Percentiles rank a stretch among this genome's conserved stretches.
Conservation (phyloP, 2,888 invertebrate genomes). For the Dastarcus helophoroides region DNA sequence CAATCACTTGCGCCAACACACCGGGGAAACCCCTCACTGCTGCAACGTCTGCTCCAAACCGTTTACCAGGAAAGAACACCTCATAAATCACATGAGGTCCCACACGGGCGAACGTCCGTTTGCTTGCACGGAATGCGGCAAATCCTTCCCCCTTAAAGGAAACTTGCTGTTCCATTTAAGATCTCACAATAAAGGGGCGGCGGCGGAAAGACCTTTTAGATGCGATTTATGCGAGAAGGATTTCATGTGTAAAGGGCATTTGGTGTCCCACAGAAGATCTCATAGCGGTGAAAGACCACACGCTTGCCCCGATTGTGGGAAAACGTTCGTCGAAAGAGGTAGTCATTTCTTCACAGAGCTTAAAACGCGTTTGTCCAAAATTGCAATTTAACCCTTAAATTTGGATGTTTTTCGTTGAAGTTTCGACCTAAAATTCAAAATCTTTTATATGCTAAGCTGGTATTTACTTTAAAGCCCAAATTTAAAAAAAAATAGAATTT, state of each 20-base stretch:
- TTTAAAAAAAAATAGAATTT: no score
- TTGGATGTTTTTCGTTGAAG: no score
- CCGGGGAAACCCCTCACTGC: constrained; percentile 58
- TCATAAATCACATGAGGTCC: constrained; percentile 66
- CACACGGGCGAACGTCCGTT: constrained; percentile 73
- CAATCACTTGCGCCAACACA: constrained; percentile 60
- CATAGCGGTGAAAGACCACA: constrained; percentile 56
- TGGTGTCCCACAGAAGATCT: constrained; percentile 70
- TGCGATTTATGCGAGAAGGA: constrained; percentile 79
- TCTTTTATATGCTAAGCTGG: no score
- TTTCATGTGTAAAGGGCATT: constrained; percentile 79
- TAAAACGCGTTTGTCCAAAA: no score
- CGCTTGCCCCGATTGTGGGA: constrained; percentile 60
- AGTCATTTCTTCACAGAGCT: no score
- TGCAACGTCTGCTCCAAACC: constrained; percentile 65
- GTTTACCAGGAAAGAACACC: constrained; percentile 62
- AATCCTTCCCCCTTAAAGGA: constrained; percentile 71
- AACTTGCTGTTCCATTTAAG: constrained; percentile 78
- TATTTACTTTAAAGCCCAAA: no score
- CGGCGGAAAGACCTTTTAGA: constrained; percentile 45
- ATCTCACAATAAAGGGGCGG: constrained; percentile 62
- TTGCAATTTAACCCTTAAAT: no score
- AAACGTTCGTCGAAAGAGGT: constrained; percentile 70
- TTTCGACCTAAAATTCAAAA: no score
- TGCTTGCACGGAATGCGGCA: constrained; percentile 76